A percentile compares a stretch with the other conserved stretches of the same genome.
Evolutionary conservation across 2,113 vertebrate genomes (phyloP).

Genomic region (Plecturocebus donacophilus): DNA sequence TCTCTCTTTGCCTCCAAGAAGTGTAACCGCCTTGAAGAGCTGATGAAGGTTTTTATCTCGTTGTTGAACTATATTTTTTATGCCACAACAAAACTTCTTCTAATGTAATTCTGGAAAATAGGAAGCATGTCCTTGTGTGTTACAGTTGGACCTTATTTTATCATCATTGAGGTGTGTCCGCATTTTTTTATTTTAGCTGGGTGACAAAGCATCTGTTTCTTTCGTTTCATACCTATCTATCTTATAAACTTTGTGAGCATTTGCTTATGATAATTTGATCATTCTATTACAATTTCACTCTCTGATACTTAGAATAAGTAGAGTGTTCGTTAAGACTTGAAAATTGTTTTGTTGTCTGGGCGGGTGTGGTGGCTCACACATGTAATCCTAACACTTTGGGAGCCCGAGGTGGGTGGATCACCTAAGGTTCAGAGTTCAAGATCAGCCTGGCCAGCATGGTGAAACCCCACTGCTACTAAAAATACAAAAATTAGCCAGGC

Average conservation of each 20-base stretch:
- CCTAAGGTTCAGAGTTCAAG: too few species aligned
- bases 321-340: not conserved
- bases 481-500: too few species aligned
- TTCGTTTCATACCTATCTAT: not conserved
- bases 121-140: not conserved
- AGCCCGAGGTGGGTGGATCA: too few species aligned
- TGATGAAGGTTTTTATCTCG: constrained; percentile 90
- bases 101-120: not conserved
- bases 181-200: not conserved
- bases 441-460: too few species aligned
- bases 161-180: rapidly evolving
- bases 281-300: not conserved
- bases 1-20: constrained; percentile 97
- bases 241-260: not conserved
- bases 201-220: not conserved
- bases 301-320: not conserved
- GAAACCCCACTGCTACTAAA: too few species aligned
- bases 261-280: too few species aligned
- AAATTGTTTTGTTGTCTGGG: not conserved
- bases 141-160: not conserved
- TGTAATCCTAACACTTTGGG: too few species aligned
- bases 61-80: not conserved
- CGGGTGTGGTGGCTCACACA: too few species aligned
- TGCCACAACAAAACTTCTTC: too few species aligned
- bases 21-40: constrained; percentile 93